Evolutionary conservation across 1,140 invertebrate species (phyloP).

Genomic region (Palaemon carinicauda): DNA sequence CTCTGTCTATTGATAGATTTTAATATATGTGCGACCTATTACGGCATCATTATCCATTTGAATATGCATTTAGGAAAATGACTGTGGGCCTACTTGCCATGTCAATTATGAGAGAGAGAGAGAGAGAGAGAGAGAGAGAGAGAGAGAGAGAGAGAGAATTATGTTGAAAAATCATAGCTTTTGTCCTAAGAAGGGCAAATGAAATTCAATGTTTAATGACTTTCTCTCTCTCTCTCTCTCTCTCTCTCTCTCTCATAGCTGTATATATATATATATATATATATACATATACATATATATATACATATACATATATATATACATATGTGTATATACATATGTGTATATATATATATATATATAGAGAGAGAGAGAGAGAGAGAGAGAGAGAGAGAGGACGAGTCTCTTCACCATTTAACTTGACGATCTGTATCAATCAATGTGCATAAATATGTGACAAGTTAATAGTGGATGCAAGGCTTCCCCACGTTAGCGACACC

Average conservation of each 20-base stretch:
- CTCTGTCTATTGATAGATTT: too few relatives aligned
- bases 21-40: too few relatives aligned
- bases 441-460: slow-evolving; percentile 51
- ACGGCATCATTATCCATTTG: too few relatives aligned
- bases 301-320: too few relatives aligned
- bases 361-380: background rate
- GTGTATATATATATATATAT: too few relatives aligned
- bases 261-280: too few relatives aligned
- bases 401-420: slow-evolving; percentile 12
- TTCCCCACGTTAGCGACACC: slow-evolving; percentile 23
- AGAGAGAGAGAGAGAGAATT: slow-evolving; percentile 6
- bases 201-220: too few relatives aligned
- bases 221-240: too few relatives aligned
- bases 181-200: background rate
- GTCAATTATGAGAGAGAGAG: background rate
- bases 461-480: slow-evolving; percentile 46
- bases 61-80: too few relatives aligned
- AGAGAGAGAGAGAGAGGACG: background rate
- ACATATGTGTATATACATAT: too few relatives aligned
- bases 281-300: too few relatives aligned
- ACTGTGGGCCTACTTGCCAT: background rate
- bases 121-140: slow-evolving; percentile 6
- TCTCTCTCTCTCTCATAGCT: too few relatives aligned
- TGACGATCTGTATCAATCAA: slow-evolving; percentile 51
- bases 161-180: background rate